Conservation (phyloP, 2,888 invertebrate species). For the Ophion obscuratus region DNA sequence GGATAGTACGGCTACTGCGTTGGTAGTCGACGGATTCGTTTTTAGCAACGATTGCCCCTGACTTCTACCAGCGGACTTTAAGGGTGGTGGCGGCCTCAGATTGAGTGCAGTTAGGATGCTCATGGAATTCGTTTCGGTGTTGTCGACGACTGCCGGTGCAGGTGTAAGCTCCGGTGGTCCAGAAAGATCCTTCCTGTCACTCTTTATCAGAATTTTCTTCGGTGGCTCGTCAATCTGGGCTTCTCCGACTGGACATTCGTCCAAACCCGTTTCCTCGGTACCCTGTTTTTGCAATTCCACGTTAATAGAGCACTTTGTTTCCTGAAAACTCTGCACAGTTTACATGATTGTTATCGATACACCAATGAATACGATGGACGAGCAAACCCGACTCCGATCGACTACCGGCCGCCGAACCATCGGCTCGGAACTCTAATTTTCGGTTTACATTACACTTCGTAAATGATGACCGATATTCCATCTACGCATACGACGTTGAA, state of each 20-base stretch:
- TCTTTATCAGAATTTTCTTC: slow-evolving; percentile 74
- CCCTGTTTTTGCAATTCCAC: slow-evolving; percentile 68
- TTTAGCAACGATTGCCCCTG: slow-evolving; percentile 80
- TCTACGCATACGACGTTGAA: too few relatives aligned
- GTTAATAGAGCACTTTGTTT: slow-evolving; percentile 21
- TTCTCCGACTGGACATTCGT: slow-evolving; percentile 73
- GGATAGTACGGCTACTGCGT: slow-evolving; percentile 60
- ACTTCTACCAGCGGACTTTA: slow-evolving; percentile 86
- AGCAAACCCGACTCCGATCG: neutral
- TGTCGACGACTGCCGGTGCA: slow-evolving; percentile 68
- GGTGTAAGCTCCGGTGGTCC: slow-evolving; percentile 73
- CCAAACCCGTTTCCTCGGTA: slow-evolving; percentile 75
- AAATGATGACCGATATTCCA: too few relatives aligned
- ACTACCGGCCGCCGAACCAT: neutral
- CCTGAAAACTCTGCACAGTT: neutral
- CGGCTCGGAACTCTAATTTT: too few relatives aligned
- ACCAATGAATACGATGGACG: slow-evolving; percentile 4
- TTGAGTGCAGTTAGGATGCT: slow-evolving; percentile 70
- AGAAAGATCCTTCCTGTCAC: slow-evolving; percentile 69
- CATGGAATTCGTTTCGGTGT: slow-evolving; percentile 68
- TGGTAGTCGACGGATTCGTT: slow-evolving; percentile 63
- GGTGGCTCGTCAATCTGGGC: slow-evolving; percentile 73
- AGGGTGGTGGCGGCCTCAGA: slow-evolving; percentile 85
- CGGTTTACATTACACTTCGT: too few relatives aligned
- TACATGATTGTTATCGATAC: neutral